Evolutionary conservation across 2,888 invertebrate genomes (phyloP), one percentile per base, ranked within the genome.

Genomic region (Anthrax anthrax): DNA sequence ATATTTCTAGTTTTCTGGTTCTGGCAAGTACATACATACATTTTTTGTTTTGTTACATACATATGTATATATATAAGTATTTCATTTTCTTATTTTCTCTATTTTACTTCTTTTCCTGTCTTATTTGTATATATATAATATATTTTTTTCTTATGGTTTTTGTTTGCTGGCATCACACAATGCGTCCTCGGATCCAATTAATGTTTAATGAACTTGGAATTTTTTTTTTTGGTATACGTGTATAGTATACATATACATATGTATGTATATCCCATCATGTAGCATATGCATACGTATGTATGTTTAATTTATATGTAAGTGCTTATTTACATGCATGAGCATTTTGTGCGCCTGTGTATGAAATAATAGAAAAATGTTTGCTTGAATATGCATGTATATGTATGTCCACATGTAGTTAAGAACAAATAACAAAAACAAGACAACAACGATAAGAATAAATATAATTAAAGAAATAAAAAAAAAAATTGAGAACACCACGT

Each of bases 161-260:
- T 32, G 12, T 32, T 12, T 32, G 29, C 3, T 29, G 29, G 29
- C 12, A 32, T 32, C 29, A 32, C 6, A 32, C 29, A 32, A 9
- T 23, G 19, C 46, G 46, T 47, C 42, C 47, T 19, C 40, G 37
- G 39, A 39, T 42, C 47, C 47, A 50, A 50, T 50, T 47, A 50
- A 50, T 50, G 43, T 50, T 47, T 47, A 47, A 50, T 50, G 50
- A 50, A 50, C 47, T 50, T 38, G n/a, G 29, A 39, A 41, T 29
- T 41, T 27, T 38, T 42, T 42, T 32, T 27, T 13, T 27, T 19
- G 18, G 34, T 40, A 34, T 34, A 18, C 16, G 41, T 27, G 37
- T 37, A 42, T 37, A 46, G 37, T n/a, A 27, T 40, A 37, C 37
- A 23, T 8, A 23, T 23, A 23, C 23, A 23, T 23, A 23, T 23